These are phyloP conservation scores for Numida meleagris DNA, from an alignment of 2,113 vertebrate species.

Conservation along the genomic window DNA sequence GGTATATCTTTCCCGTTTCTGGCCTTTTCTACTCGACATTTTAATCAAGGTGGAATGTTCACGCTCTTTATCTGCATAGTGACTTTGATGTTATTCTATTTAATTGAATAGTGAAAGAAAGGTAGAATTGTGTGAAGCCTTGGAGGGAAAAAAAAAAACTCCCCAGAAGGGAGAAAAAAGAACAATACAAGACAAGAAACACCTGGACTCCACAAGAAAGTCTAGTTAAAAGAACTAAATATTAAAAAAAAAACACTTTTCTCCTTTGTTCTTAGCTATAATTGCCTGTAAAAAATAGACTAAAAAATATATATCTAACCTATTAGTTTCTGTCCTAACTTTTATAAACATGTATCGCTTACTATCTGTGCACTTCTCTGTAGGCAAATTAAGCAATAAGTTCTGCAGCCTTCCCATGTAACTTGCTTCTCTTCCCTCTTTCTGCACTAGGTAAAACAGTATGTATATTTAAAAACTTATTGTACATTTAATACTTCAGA, in stretches of 20 bases:
- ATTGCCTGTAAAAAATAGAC: background rate
- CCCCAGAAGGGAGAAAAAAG: background rate
- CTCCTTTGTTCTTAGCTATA: background rate
- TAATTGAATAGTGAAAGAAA: background rate
- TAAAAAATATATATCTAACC: background rate
- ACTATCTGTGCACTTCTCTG: background rate
- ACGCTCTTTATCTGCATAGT: background rate
- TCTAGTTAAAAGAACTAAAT: background rate
- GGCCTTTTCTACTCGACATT: background rate
- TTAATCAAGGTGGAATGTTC: background rate
- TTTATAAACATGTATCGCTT: background rate
- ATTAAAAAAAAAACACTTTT: background rate
- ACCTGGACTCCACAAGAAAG: background rate
- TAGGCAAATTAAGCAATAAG: background rate
- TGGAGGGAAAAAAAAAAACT: background rate
- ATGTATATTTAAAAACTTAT: background rate
- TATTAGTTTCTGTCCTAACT: background rate
- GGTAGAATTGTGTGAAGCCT: background rate
- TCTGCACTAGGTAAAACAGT: background rate
- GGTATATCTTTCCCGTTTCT: background rate
- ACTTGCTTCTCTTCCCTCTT: background rate
- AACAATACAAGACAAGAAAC: background rate
- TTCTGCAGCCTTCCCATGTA: background rate
- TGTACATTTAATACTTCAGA: background rate
- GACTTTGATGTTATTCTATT: background rate